Evolutionary conservation across 2,888 invertebrate species (phyloP).

Genomic region (Eristalis tenax): DNA sequence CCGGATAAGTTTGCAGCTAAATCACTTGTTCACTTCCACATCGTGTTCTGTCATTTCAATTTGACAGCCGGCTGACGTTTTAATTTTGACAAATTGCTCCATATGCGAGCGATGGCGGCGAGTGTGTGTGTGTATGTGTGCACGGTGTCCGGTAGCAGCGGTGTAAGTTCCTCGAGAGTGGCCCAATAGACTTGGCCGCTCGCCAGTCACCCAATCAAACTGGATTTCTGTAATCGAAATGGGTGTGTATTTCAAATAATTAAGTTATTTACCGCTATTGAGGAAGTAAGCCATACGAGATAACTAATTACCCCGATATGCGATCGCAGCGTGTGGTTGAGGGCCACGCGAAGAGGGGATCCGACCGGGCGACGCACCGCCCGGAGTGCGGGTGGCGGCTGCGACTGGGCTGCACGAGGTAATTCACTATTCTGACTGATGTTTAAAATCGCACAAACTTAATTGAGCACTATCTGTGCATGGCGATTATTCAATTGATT

Average conservation of each 20-base stretch:
- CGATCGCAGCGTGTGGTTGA: background rate
- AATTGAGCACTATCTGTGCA: slow-evolving; percentile 29
- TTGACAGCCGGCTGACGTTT: slow-evolving; percentile 24
- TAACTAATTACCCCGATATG: slow-evolving; percentile 50
- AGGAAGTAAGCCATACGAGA: slow-evolving; percentile 48
- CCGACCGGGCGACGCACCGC: background rate
- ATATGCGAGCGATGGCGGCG: background rate
- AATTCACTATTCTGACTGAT: slow-evolving; percentile 59
- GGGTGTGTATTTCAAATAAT: slow-evolving; percentile 65
- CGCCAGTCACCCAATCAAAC: slow-evolving; percentile 44
- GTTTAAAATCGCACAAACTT: slow-evolving; percentile 47
- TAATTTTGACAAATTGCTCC: slow-evolving; percentile 25
- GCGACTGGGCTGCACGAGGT: background rate
- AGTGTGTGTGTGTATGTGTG: background rate
- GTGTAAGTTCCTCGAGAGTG: background rate
- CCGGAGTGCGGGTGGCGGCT: slow-evolving; percentile 13
- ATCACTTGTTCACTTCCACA: background rate
- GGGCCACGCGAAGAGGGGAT: background rate
- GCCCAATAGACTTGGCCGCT: slow-evolving; percentile 8
- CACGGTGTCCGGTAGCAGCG: background rate
- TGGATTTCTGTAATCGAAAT: slow-evolving; percentile 61
- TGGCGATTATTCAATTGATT: slow-evolving; percentile 48
- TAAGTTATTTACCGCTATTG: slow-evolving; percentile 61
- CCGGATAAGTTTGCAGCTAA: background rate
- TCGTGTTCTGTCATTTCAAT: background rate